These are phyloP conservation scores for Phrixothrix hirtus DNA, from an alignment of 2,888 invertebrate genomes.

Conservation along the genomic window DNA sequence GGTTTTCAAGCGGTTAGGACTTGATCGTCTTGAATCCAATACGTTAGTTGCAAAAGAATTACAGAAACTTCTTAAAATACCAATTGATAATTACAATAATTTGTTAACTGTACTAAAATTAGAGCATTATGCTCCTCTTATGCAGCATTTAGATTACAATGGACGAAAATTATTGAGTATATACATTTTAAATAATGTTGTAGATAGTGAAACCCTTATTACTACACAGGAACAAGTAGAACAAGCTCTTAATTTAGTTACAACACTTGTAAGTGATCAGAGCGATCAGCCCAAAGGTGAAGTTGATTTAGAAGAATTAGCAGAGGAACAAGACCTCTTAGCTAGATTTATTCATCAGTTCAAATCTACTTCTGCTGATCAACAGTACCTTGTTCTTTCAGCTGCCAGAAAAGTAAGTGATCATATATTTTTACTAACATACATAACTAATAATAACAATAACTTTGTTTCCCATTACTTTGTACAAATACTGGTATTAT, in stretches of 20 bases:
- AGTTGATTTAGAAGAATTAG: slow-evolving; percentile 91
- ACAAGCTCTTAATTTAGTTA: slow-evolving; percentile 66
- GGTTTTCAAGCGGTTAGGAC: slow-evolving; percentile 83
- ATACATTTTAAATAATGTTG: slow-evolving; percentile 85
- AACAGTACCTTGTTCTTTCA: slow-evolving; percentile 88
- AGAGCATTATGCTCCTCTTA: slow-evolving; percentile 82
- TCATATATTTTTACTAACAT: too few species aligned
- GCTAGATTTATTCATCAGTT: slow-evolving; percentile 88
- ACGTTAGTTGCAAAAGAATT: slow-evolving; percentile 90
- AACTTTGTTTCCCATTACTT: too few species aligned
- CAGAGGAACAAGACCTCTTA: slow-evolving; percentile 92
- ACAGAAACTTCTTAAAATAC: slow-evolving; percentile 89
- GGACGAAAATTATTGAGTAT: slow-evolving; percentile 85
- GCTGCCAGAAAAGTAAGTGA: slow-evolving; percentile 73
- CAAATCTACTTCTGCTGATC: slow-evolving; percentile 77
- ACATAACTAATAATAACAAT: too few species aligned
- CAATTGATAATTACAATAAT: slow-evolving; percentile 93
- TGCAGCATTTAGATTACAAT: slow-evolving; percentile 85
- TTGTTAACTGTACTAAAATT: slow-evolving; percentile 84
- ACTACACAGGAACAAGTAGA: slow-evolving; percentile 85
- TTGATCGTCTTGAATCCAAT: slow-evolving; percentile 78
- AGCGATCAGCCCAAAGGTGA: slow-evolving; percentile 68
- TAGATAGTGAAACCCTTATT: slow-evolving; percentile 87
- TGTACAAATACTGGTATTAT: too few species aligned
- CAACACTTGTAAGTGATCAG: slow-evolving; percentile 85